Evolutionary conservation across 2,797 vertebrate species (phyloP).

Genomic region (Sardinella longiceps): DNA sequence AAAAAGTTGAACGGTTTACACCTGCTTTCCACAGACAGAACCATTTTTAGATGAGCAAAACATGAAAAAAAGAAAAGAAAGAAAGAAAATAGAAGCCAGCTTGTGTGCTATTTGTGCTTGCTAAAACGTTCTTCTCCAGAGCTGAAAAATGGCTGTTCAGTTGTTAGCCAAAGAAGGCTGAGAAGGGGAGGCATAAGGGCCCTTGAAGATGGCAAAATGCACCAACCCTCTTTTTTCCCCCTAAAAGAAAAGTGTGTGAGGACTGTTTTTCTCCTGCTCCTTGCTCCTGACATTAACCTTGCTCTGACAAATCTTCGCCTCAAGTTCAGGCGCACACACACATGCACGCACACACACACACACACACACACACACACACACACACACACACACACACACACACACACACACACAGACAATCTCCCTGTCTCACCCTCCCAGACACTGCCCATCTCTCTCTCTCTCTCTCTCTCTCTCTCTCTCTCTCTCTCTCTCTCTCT

Average conservation of each 20-base stretch:
- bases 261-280: neutral
- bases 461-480: too few relatives aligned
- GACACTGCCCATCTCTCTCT: too few relatives aligned
- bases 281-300: slow-evolving; percentile 2
- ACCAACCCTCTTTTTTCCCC: slow-evolving; percentile 5
- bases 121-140: neutral
- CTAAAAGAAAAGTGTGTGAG: neutral
- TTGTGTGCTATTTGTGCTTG: neutral
- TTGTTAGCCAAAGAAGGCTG: neutral
- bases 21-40: neutral
- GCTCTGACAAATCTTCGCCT: slow-evolving; percentile 7
- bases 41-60: neutral
- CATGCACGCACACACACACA: neutral
- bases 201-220: slow-evolving; percentile 1
- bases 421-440: neutral
- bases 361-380: neutral
- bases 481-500: neutral
- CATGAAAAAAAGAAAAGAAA: too few relatives aligned
- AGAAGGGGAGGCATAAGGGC: neutral
- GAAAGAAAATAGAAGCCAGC: too few relatives aligned
- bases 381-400: neutral
- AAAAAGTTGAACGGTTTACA: neutral
- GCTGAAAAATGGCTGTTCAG: neutral
- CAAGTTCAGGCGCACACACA: neutral
- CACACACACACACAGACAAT: neutral